These are phyloP conservation scores for Hycleus cichorii DNA, from an alignment of 1,140 invertebrate species.

Conservation along the genomic window DNA sequence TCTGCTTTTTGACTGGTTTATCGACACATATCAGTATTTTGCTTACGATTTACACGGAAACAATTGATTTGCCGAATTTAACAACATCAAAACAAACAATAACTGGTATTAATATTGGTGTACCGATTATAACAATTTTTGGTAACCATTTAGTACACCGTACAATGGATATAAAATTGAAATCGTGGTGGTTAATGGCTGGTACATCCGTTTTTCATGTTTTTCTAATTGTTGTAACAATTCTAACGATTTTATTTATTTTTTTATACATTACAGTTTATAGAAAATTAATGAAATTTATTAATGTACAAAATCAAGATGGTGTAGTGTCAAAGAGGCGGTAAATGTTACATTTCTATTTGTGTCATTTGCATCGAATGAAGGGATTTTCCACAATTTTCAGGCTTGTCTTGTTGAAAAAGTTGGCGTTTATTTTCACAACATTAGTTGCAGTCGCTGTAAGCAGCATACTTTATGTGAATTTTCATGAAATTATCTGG, in stretches of 20 bases:
- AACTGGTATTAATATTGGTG: constrained; percentile 48
- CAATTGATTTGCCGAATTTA: constrained; percentile 44
- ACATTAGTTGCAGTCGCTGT: constrained; percentile 19
- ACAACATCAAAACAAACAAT: constrained; percentile 49
- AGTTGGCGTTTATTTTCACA: constrained; percentile 26
- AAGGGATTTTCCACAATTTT: background rate
- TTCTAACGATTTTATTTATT: constrained; percentile 47
- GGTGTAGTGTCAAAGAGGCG: constrained; percentile 18
- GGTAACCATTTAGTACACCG: constrained; percentile 50
- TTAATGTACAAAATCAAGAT: constrained; percentile 18
- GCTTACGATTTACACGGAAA: constrained; percentile 50
- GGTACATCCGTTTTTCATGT: constrained; percentile 51
- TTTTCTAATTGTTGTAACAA: constrained; percentile 46
- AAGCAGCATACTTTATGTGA: constrained; percentile 32
- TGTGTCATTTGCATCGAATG: too few species aligned
- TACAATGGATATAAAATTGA: constrained; percentile 45
- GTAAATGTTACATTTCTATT: constrained; percentile 1
- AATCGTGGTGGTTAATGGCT: constrained; percentile 52
- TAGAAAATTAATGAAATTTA: constrained; percentile 39
- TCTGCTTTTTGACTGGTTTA: constrained; percentile 47
- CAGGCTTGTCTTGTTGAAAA: constrained; percentile 7
- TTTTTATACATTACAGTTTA: constrained; percentile 47
- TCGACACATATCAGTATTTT: constrained; percentile 52
- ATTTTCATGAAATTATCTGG: constrained; percentile 26
- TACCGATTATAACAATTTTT: constrained; percentile 49